Evolutionary conservation across 2,888 invertebrate genomes (phyloP), one percentile per base, ranked within the genome.

Genomic region (Carabus problematicus): DNA sequence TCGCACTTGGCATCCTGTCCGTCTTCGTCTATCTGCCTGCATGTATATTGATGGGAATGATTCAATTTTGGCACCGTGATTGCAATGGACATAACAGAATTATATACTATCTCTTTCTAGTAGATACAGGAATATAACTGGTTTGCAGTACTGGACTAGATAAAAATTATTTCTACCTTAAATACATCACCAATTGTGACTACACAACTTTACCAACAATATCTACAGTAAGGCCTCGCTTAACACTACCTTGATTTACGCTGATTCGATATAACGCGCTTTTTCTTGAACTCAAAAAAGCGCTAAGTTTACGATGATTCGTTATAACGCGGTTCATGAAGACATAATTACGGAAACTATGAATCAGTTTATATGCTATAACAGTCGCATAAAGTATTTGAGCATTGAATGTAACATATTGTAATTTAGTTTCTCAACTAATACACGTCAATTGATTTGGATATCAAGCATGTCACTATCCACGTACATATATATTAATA

Each of bases 1-100:
- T 61, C 45, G 3, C 29, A 6, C 9, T 52, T 52, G 9, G 18
- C 11, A 14, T 29, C 14, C 59, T 45, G 11, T 47, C n/a, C 49
- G 39, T 61, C 61, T 49, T 45, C 29, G 49, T 61, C 61, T 12
- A 61, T 7, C 61, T 40, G 1, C 1, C 14, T 18, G 61, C 14
- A 12, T 47, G 40, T 19, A 12, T n/a, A 8, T 9, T 29, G 39
- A 61, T 16, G 11, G 9, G 3, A 16, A 16, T 49, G 61, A 61
- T 61, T 47, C 47, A 47, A 61, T 61, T 49, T 43, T 29, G 39
- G 61, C 29, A 39, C 39, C 4, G 61, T 61, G 49, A 61, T 61
- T 61, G 49, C 39, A 61, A 61, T 61, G 12, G 40, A 14, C 39
- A 49, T 61, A 61, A 61, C 39, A 14, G 12, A n/a, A 49, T 61